Base-by-base conservation (phyloP, 2,888 invertebrate genomes). In the Ormyrus nitidulus region DNA sequence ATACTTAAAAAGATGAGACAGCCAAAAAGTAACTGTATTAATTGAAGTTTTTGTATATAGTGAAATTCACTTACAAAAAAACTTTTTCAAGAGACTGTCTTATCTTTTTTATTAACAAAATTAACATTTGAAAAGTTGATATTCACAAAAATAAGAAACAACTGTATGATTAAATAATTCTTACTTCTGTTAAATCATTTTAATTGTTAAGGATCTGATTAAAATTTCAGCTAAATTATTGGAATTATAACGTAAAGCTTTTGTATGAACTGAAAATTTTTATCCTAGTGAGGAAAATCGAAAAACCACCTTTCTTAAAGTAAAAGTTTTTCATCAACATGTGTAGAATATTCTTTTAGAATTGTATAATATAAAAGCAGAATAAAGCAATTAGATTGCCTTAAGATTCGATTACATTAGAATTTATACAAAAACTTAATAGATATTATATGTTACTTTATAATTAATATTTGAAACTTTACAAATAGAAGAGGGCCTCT, bases 381-480 rank as follows among this genome's bases (percentile, higher is more conserved):
- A 65, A 8, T 56, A 54, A 74, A 61, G 75, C 75, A 76, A 68
- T 76, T 54, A 53, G 9, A 76, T 76, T 76, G 76, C 76, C 48
- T 69, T 13, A 76, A 19, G 48, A 46, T 76, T 62, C 7, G 44
- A 49, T 68, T 19, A 53, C 11, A 61, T 46, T 68, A 46, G 53
- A 59, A 46, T 65, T 73, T 74, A 65, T 74, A 74, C 56, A 76
- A 69, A 74, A 76, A 76, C 65, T 71, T 77, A 64, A 71, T 69
- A 68, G 11, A 46, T 64, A 64, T 48, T 10, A 46, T 65, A 71
- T 58, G 13, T 59, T 46, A 58, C 58, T 65, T 62, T 48, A 66
- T 56, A 69, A 77, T 48, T 71, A 72, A 53, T 72, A 53, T 71
- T 8, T 66, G 4, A 48, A 65, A 65, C 59, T 61, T 46, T 61